Base-by-base conservation (phyloP, 2,797 vertebrate species). In the Helostoma temminkii region DNA sequence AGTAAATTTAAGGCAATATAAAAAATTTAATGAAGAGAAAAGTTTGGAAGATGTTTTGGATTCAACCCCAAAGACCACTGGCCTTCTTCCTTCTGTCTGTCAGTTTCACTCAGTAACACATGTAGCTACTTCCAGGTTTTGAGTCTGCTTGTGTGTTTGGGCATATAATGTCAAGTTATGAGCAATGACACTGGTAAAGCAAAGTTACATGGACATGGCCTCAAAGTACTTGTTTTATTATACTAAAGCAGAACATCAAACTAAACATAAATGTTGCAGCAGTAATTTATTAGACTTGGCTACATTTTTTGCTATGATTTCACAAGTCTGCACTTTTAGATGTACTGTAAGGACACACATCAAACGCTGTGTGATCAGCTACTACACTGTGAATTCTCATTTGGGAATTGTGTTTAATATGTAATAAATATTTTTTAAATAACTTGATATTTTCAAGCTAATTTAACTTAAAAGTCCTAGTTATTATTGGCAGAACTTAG, bases 1-100 rank as follows among this genome's bases (percentile, higher is more conserved):
- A 47, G 58, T 75, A 74, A 70, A 78, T 72, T 25, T 8, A 8
- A 18, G n/a, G 24, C 24, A 3, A 41, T 60, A 58, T 76, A 48
- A 66, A 42, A 85, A 66, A 41, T 41, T 2, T 9, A 66, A 80
- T 26, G 32, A 70, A 26, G 28, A 53, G 41, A 32, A 55, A 59
- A 42, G 36, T 58, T 73, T 80, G 67, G 71, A 62, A 47, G 26
- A 9, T 41, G 46, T 39, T 0, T 0, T 52, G 6, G 14, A 57
- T 69, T 71, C 67, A 47, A 41, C 64, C 67, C 78, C 74, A 54
- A 62, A 56, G 46, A 30, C 3, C 11, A n/a, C 3, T 59, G 49
- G 30, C 47, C 48, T 39, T 54, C 24, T 18, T 63, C 56, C 63
- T 64, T n/a, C 48, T 34, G 25, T 19, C 30, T 30, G 14, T 41